A percentile compares a stretch with the other conserved stretches of the same genome.
These are phyloP conservation scores for Apotomis capreana DNA, from an alignment of 2,888 invertebrate species.

Conservation along the genomic window DNA sequence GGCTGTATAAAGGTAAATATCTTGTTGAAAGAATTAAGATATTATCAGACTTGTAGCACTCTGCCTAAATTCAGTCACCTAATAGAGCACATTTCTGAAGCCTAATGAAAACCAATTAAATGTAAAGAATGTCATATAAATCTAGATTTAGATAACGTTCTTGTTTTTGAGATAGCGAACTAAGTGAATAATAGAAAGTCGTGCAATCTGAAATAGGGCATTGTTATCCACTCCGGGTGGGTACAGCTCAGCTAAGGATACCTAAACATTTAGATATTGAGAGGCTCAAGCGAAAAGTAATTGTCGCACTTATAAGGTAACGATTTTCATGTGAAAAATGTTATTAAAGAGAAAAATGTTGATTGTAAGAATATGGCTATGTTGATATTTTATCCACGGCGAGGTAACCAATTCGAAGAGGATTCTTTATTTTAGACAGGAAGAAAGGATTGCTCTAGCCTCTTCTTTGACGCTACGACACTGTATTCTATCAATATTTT, in stretches of 20 bases:
- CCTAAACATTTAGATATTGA: constrained; percentile 41
- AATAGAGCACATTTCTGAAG: constrained; percentile 12
- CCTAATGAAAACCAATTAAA: constrained; percentile 18
- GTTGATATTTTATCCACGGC: no score
- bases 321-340: constrained; percentile 47
- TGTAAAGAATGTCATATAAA: constrained; percentile 8
- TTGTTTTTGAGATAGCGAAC: constrained; percentile 16
- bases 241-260: constrained; percentile 30
- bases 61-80: constrained; percentile 29
- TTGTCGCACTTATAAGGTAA: constrained; percentile 37
- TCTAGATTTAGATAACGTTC: constrained; percentile 12
- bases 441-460: no score
- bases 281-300: constrained; percentile 56
- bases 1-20: constrained; percentile 5
- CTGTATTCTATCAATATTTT: no score
- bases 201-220: constrained; percentile 51
- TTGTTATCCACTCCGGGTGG: constrained; percentile 47
- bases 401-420: no score
- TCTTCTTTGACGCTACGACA: no score
- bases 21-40: constrained; percentile 22
- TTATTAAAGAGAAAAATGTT: no score
- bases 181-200: constrained; percentile 50
- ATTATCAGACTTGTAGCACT: constrained; percentile 6
- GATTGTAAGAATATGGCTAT: no score
- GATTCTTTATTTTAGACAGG: no score